Evolutionary conservation across 2,797 vertebrate genomes (phyloP).

Genomic region (Ibycter americanus): DNA sequence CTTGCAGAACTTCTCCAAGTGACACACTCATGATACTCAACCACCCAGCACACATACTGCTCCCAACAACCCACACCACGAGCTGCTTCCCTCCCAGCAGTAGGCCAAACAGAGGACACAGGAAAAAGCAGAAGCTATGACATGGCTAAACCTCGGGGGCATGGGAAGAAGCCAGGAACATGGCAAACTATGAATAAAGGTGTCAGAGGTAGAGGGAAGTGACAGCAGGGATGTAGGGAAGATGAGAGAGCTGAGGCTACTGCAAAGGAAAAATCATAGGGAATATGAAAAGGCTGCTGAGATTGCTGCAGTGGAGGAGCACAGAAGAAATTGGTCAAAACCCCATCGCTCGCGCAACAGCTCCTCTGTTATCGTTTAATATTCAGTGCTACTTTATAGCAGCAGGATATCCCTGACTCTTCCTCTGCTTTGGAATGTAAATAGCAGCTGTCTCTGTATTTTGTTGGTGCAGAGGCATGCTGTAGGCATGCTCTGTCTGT

Average conservation of each 20-base stretch:
- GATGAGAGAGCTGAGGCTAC: background rate
- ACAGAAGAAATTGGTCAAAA: background rate
- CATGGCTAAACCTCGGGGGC: background rate
- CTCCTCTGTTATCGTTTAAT: background rate
- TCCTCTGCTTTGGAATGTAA: slow-evolving; percentile 37
- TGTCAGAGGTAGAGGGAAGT: background rate
- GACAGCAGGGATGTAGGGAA: background rate
- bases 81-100: background rate
- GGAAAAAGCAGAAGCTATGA: background rate
- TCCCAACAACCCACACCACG: background rate
- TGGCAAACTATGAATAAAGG: background rate
- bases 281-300: background rate
- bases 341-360: background rate
- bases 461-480: background rate
- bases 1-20: background rate
- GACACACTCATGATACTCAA: background rate
- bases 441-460: slow-evolving; percentile 25
- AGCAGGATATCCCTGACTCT: slow-evolving; percentile 44
- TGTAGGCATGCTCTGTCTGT: slow-evolving; percentile 10
- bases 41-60: background rate
- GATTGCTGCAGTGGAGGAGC: background rate
- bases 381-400: slow-evolving; percentile 20
- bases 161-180: background rate
- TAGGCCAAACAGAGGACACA: accelerated
- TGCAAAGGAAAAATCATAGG: background rate